Conservation (phyloP, 2,888 invertebrate species). For the Linnaemya vulpina region DNA sequence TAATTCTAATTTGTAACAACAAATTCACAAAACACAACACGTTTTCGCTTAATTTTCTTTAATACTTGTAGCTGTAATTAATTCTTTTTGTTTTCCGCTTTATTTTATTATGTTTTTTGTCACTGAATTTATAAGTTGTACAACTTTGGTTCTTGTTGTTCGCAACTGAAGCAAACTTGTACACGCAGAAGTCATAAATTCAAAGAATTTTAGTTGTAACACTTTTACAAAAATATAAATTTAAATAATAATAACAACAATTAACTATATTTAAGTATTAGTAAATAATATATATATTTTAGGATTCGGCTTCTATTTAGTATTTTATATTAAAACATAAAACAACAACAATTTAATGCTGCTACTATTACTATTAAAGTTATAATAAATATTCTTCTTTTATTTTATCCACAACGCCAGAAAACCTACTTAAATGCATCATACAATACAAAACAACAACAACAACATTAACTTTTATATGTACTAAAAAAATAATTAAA, state of each 20-base stretch:
- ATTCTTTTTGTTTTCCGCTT: conserved; percentile 1
- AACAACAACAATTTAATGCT: conserved; percentile 23
- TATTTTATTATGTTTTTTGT: not conserved
- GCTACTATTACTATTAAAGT: conserved; percentile 58
- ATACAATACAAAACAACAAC: conserved; percentile 19
- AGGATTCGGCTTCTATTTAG: conserved; percentile 21
- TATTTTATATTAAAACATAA: not conserved
- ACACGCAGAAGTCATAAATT: not conserved
- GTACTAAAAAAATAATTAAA: conserved; percentile 20
- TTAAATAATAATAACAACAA: not conserved
- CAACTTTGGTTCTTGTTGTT: not conserved
- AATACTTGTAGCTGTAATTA: conserved; percentile 27
- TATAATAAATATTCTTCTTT: conserved; percentile 52
- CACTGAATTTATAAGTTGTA: conserved; percentile 19
- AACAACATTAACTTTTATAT: conserved; percentile 7
- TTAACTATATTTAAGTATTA: not conserved
- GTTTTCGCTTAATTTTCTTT: conserved; percentile 50
- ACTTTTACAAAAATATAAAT: not conserved
- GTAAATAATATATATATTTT: conserved; percentile 18
- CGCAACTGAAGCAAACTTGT: not conserved
- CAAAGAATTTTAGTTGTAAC: not conserved
- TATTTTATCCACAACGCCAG: not conserved
- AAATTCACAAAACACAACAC: conserved; percentile 43
- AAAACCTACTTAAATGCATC: conserved; percentile 18
- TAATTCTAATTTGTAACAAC: not conserved